Evolutionary conservation across 2,113 vertebrate genomes (phyloP), one percentile per base, ranked within the genome.

Genomic region (Prunella himalayana): DNA sequence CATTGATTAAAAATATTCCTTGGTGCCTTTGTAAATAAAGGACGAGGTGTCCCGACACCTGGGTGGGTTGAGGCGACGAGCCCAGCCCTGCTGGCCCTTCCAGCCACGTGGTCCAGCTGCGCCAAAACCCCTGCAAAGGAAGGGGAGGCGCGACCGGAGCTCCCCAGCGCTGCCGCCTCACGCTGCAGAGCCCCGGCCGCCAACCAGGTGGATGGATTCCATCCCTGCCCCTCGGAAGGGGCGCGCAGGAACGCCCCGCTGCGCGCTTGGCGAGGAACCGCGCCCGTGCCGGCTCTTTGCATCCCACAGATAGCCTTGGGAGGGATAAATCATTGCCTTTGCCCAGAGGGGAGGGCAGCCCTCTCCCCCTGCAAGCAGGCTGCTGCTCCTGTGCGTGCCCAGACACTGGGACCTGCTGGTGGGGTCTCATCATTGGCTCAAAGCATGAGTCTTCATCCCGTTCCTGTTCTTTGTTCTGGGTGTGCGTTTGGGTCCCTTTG

Each of bases 111-210:
- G 92, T 90, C 82, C 39, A 21, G 68, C 93, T 95, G 88, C 94
- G 60, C 94, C 92, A 94, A 88, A 95, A 86, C 64, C 90, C 49
- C 92, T 92, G 95, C 95, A 96, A 56, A 90, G 76, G 95, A 90
- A 95, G 88, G 91, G 96, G 95, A 94, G 94, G 96, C 21, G 82
- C 85, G 64, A 94, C 8, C 72, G 47, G 68, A 87, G 88, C 44
- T 69, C 37, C 63, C 49, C 64, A 3, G 90, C 73, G 19, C 71
- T 23, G 15, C 84, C 10, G 19, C 90, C 70, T 9, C 16, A 7
- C 21, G 47, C 94, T 33, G 82, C 88, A 63, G 75, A 90, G 90
- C 90, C 83, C 69, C 68, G 50, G 82, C 82, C 15, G 7, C 86
- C 73, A 27, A 41, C 80, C 39, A 18, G 57, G 24, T 45, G 35